Percentiles rank a stretch among this genome's conserved stretches.
These are phyloP conservation scores for Drosophila greeni DNA, from an alignment of 2,888 invertebrate genomes.

Conservation along the genomic window DNA sequence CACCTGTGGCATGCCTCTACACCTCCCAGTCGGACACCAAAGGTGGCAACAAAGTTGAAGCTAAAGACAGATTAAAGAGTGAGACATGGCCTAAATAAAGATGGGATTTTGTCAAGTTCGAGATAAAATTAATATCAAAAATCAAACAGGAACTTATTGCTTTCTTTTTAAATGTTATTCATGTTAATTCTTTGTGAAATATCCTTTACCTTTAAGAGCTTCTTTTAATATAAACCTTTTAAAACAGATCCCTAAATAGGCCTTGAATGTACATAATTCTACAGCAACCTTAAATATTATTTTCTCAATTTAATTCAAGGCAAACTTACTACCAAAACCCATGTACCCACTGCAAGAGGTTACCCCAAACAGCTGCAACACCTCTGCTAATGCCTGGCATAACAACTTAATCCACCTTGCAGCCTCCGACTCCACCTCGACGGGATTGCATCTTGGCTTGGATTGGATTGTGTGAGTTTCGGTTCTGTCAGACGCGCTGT, in stretches of 20 bases:
- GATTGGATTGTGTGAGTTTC: conserved; percentile 18
- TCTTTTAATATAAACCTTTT: background rate
- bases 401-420: conserved; percentile 69
- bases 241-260: background rate
- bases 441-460: conserved; percentile 17
- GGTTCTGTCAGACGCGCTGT: conserved; percentile 35
- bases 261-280: background rate
- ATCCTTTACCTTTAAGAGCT: too few relatives aligned
- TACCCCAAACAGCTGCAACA: conserved; percentile 49
- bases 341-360: background rate
- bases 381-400: conserved; percentile 67
- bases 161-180: too few relatives aligned
- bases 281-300: background rate
- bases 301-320: background rate
- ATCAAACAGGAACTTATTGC: too few relatives aligned
- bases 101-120: background rate
- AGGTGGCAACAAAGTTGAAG: conserved; percentile 41
- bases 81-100: background rate
- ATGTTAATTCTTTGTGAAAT: too few relatives aligned
- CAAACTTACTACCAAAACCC: background rate
- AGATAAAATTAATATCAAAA: too few relatives aligned
- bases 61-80: background rate
- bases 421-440: conserved; percentile 15
- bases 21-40: conserved; percentile 25
- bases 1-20: conserved; percentile 49